Base-by-base conservation (phyloP, 2,888 invertebrate genomes). In the Cybosia mesomella region DNA sequence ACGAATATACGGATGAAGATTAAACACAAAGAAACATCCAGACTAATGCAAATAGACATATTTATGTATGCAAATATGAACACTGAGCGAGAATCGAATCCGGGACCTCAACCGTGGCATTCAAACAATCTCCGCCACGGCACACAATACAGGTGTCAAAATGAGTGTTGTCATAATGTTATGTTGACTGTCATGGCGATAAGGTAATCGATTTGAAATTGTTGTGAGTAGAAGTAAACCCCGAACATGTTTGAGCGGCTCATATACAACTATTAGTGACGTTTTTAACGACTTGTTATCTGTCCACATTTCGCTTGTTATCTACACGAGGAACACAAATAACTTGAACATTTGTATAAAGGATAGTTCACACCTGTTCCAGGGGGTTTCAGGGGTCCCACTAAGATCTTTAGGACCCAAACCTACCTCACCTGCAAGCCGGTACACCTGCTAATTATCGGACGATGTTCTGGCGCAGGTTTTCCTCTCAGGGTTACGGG, bases 171-270 rank as follows among this genome's bases (percentile, higher is more conserved):
- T n/a, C n/a, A n/a, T n/a, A n/a, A n/a, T n/a, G n/a, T n/a, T n/a
- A n/a, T n/a, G n/a, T n/a, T 43, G 18, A 43, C 43, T 43, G 7
- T 43, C 18, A 18, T 49, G n/a, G 49, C 9, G 49, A n/a, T n/a
- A 49, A 49, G 49, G 49, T 49, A 49, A 49, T 49, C n/a, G 49
- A 49, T 49, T 49, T n/a, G 49, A 49, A 49, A 49, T 43, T 49
- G 49, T 49, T 49, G 9, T 18, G n/a, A 49, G 18, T 49, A 49
- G n/a, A 49, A 49, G 18, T 49, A n/a, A 49, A 5, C 49, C 3
- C 18, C 0, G n/a, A n/a, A 18, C n/a, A 8, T n/a, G 49, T 49
- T 49, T 18, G 43, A 43, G 43, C 43, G 43, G 15, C 43, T 15
- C 4, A 15, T 39, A 15, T 4, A 43, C 39, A 43, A 18, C 18